phyloP scores from a whole-genome alignment of 2,113 vertebrate genomes.

The Phocoena phocoena region DNA sequence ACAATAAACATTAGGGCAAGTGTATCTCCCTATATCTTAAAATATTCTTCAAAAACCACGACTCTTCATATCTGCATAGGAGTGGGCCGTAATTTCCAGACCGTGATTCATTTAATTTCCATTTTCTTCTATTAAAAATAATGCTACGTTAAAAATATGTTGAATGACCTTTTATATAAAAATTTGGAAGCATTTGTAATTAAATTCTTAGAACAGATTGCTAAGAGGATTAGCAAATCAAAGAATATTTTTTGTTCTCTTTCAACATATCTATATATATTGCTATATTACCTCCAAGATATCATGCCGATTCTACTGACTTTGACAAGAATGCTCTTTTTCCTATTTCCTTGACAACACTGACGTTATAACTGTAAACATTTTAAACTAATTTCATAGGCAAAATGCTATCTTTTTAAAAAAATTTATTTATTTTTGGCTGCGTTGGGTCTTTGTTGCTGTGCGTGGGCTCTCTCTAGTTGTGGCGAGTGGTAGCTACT shows the following conservation, averaged over 20 bases:
- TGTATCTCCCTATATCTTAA: neutral
- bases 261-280: neutral
- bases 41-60: neutral
- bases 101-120: neutral
- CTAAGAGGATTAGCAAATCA: neutral
- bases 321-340: neutral
- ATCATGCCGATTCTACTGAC: too few species aligned
- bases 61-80: neutral
- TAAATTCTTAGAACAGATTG: neutral
- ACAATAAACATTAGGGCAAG: neutral
- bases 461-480: too few species aligned
- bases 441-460: too few species aligned
- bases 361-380: neutral
- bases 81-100: neutral
- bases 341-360: constrained; percentile 13
- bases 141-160: neutral
- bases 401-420: neutral
- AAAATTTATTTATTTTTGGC: too few species aligned
- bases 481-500: too few species aligned
- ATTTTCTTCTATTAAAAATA: neutral
- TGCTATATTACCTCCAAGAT: neutral
- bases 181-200: neutral
- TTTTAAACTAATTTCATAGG: neutral
- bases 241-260: neutral
- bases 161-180: neutral